A percentile compares a stretch with the other conserved stretches of the same genome.
phyloP scores from a whole-genome alignment of 2,797 vertebrate species.

The Heteromormyrus szaboi region DNA sequence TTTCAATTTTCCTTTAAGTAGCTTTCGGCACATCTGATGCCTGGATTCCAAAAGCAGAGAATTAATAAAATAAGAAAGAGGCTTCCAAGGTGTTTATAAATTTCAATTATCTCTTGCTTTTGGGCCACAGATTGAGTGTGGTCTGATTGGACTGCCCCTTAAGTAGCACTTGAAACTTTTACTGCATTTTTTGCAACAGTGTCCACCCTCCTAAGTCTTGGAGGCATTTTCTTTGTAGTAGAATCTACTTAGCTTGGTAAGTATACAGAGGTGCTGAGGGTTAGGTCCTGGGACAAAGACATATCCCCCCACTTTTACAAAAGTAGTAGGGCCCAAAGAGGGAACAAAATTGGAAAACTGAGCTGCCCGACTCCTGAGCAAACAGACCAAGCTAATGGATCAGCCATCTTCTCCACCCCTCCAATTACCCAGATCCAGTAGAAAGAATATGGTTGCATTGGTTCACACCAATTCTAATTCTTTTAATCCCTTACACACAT shows the following conservation, averaged over 20 bases:
- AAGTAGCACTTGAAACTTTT: slow-evolving; percentile 74
- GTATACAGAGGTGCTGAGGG: slow-evolving; percentile 75
- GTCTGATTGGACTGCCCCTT: slow-evolving; percentile 66
- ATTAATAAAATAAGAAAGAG: slow-evolving; percentile 73
- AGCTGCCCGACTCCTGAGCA: slow-evolving; percentile 77
- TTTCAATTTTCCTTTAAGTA: slow-evolving; percentile 72
- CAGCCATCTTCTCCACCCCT: slow-evolving; percentile 83
- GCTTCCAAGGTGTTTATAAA: slow-evolving; percentile 76
- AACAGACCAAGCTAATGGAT: slow-evolving; percentile 89
- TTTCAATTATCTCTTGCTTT: slow-evolving; percentile 73
- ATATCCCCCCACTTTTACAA: slow-evolving; percentile 60
- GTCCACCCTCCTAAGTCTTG: slow-evolving; percentile 50
- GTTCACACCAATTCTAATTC: slow-evolving; percentile 81
- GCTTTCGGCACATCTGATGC: slow-evolving; percentile 78
- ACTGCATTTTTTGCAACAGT: slow-evolving; percentile 54
- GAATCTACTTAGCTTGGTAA: slow-evolving; percentile 76
- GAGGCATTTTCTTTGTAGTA: slow-evolving; percentile 67
- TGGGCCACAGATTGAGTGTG: slow-evolving; percentile 69
- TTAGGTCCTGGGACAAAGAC: slow-evolving; percentile 69
- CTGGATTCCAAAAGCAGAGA: slow-evolving; percentile 49
- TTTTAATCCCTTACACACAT: slow-evolving; percentile 89
- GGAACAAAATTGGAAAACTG: slow-evolving; percentile 84
- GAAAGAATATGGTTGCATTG: slow-evolving; percentile 79
- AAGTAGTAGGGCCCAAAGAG: slow-evolving; percentile 71
- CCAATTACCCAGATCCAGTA: slow-evolving; percentile 80